Base-by-base conservation (phyloP, 2,797 vertebrate genomes). In the Gymnopithys bicolor region DNA sequence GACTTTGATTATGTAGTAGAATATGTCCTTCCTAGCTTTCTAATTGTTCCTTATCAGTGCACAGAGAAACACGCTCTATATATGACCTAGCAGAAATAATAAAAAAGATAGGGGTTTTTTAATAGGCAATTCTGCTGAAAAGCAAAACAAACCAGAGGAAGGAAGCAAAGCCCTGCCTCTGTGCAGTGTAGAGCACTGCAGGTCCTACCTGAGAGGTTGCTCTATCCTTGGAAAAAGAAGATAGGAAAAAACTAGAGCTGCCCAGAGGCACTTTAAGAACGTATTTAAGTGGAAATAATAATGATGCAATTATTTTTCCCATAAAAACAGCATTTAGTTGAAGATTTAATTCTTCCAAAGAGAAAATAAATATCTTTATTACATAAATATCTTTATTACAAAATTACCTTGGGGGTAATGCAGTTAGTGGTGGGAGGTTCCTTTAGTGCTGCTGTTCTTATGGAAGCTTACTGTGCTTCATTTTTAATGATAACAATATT, bases 211-310 rank as follows among this genome's bases (percentile, higher is more conserved):
- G 21, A 0, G 4, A 92, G 41, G 12, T 69, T 75, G 16, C 28
- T 87, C 16, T 62, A 3, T 28, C 32, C n/a, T 59, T 27, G n/a
- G 25, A 53, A 43, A n/a, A 55, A 25, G 24, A 64, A 24, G 6
- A 37, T 25, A 13, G 58, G 33, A 74, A 35, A 41, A 70, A 84
- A 37, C 28, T 12, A 23, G 62, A 85, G 46, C 53, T 81, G n/a
- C 78, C 41, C 49, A 64, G 78, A 52, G 90, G 79, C 53, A 62
- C 46, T 87, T 21, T 13, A 63, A 81, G 69, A 76, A 52, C 1
- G 4, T 63, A 59, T 89, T 75, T 84, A 88, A 78, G 59, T 88
- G 76, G 82, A 88, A 93, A 79, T 91, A 95, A 95, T 69, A 81
- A 86, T 7, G n/a, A 73, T 78, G 43, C 62, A 81, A 49, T 84